Evolutionary conservation across 1,140 invertebrate genomes (phyloP).

Genomic region (Caenorhabditis elegans): WBcel235 BX284604.4:5849501-5850000

Average conservation of each 20-base stretch:
- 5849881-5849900: constrained; percentile 82
- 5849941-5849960: background rate
- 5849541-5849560: constrained; percentile 99
- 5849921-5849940: background rate
- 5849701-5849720: constrained; percentile 88
- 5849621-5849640: constrained; percentile 90
- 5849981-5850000: constrained; percentile 80
- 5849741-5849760: constrained; percentile 83
- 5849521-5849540: constrained; percentile 63
- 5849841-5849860: constrained; percentile 92
- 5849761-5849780: constrained; percentile 91
- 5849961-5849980: constrained; percentile 13
- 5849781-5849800: constrained; percentile 95
- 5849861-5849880: constrained; percentile 91
- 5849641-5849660: constrained; percentile 89
- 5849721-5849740: constrained; percentile 90
- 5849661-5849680: constrained; percentile 75
- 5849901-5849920: constrained; percentile 82
- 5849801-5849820: constrained; percentile 69
- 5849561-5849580: constrained; percentile 94
- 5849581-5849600: constrained; percentile 96
- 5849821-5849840: constrained; percentile 79
- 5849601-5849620: constrained; percentile 90
- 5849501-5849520: no score
- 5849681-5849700: constrained; percentile 98